A percentile compares a stretch with the other conserved stretches of the same genome.
These are phyloP conservation scores for Canis aureus DNA, from an alignment of 2,113 vertebrate genomes.

Conservation along the genomic window DNA sequence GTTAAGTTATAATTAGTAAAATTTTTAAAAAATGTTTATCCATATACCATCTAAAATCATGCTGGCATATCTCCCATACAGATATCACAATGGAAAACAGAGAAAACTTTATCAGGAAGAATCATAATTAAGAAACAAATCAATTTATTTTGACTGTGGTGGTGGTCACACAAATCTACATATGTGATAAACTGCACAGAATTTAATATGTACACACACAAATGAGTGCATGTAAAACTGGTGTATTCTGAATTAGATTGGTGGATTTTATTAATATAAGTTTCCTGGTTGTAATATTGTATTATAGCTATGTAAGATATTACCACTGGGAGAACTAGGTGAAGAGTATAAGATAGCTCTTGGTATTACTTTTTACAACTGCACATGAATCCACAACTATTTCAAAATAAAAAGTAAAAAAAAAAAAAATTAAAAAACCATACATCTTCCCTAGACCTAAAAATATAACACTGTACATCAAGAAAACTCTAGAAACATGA, in stretches of 20 bases:
- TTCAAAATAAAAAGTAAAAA: background rate
- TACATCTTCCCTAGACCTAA: background rate
- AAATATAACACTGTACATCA: background rate
- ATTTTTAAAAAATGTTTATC: background rate
- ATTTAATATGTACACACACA: background rate
- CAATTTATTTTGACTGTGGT: background rate
- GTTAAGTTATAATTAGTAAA: background rate
- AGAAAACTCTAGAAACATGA: background rate
- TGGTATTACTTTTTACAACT: conserved; percentile 11
- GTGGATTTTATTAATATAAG: background rate
- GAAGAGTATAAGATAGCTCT: background rate
- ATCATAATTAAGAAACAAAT: background rate
- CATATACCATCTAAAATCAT: background rate
- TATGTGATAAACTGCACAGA: background rate
- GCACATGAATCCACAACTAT: background rate
- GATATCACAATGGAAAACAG: background rate
- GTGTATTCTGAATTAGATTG: background rate
- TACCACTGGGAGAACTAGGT: background rate
- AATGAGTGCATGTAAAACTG: background rate
- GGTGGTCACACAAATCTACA: background rate
- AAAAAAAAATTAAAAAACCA: background rate
- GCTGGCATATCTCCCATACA: background rate
- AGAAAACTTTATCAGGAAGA: background rate
- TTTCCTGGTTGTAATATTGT: background rate
- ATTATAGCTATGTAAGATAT: background rate